phyloP scores from a whole-genome alignment of 1,140 invertebrate species.

The Eurosta solidaginis region DNA sequence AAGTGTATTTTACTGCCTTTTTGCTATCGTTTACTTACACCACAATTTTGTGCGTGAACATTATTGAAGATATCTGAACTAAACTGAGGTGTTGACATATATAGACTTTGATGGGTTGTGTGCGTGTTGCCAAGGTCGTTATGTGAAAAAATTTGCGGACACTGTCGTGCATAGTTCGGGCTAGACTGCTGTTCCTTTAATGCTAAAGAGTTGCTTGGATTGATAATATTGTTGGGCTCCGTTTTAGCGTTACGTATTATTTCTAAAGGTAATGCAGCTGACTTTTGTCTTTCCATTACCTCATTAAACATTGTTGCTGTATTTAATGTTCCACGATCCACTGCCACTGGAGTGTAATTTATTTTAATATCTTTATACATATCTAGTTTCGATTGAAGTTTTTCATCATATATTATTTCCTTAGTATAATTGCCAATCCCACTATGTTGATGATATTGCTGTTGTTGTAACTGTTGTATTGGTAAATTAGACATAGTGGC shows the following conservation, averaged over 20 bases:
- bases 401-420: background rate
- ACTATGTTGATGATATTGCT: background rate
- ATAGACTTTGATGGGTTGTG: slow-evolving; percentile 44
- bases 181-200: slow-evolving; percentile 50
- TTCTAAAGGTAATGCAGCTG: background rate
- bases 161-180: slow-evolving; percentile 52
- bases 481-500: background rate
- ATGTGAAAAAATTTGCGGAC: slow-evolving; percentile 47
- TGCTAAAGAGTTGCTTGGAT: slow-evolving; percentile 47
- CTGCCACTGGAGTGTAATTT: background rate
- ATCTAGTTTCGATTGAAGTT: background rate
- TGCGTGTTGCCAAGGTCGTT: background rate
- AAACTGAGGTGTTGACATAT: slow-evolving; percentile 52
- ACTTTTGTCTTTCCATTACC: background rate
- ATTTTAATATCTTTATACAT: slow-evolving; percentile 22
- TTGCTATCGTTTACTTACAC: too few relatives aligned
- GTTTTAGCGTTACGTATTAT: background rate
- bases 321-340: background rate
- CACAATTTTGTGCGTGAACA: background rate
- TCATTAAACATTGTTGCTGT: background rate
- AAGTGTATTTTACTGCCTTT: too few relatives aligned
- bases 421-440: background rate
- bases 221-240: slow-evolving; percentile 43
- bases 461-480: background rate
- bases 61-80: slow-evolving; percentile 50